Evolutionary conservation across 2,888 invertebrate species (phyloP), one percentile per base, ranked within the genome.

Genomic region (Ectemnius cavifrons): DNA sequence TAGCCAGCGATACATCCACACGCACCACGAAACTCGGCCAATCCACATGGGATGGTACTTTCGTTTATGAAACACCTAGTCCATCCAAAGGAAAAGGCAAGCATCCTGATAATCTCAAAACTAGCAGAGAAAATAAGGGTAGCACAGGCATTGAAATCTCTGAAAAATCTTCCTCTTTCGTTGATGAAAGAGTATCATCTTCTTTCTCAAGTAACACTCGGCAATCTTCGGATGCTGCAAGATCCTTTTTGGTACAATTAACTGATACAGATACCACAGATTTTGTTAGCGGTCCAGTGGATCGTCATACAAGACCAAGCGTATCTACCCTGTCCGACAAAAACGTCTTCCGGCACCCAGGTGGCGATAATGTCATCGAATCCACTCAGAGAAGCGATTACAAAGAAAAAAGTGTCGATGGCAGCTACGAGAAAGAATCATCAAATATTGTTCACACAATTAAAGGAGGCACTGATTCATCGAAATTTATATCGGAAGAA

Each of bases 11-110:
- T 2, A 65, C 27, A 45, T 16, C 52, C 1, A 5, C 63, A 11
- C 80, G 83, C 11, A 74, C 58, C 14, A 72, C 63, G 64, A 89
- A 84, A 67, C 86, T 87, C 0, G 88, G 89, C 0, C 87, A 88
- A 16, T 89, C 90, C 0, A 77, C 87, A 11, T 93, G 93, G 93
- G 93, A 93, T 71, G 93, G 93, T 13, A 93, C 92, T 81, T 93
- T 93, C 74, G 87, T 89, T 20, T 92, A 92, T 78, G 93, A 93
- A 86, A 92, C 91, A 76, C 91, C 68, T 0, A 11, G 27, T 2
- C 14, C 69, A 62, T 11, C 37, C 8, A 37, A 6, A 11, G 4
- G 23, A 8, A 69, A 23, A 20, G 65, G 68, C 20, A 71, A 52
- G n/a, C 56, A 14, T 14, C 5, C 46, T 52, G 52, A 52, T 1